These are phyloP conservation scores for Brachionus rotundiformis DNA, from an alignment of 1,140 invertebrate genomes.

Conservation along the genomic window DNA sequence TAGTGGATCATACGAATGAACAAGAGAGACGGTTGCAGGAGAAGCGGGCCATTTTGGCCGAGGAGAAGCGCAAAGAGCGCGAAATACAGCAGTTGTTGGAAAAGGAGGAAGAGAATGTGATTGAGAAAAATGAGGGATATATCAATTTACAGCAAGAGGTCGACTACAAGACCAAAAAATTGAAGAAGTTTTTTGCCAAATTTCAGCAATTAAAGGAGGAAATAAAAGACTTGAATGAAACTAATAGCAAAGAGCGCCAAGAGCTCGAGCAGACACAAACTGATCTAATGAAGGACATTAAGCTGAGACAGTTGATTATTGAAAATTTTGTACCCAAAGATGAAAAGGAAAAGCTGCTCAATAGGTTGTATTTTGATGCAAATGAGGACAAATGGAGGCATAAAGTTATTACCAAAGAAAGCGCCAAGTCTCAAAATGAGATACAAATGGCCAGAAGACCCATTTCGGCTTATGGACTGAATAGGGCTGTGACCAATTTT, in stretches of 20 bases:
- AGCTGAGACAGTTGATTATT: slow-evolving; percentile 82
- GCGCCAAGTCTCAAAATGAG: not conserved
- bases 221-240: slow-evolving; percentile 78
- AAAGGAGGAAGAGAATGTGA: slow-evolving; percentile 68
- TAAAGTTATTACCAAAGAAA: slow-evolving; percentile 61
- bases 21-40: slow-evolving; percentile 64
- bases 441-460: slow-evolving; percentile 67
- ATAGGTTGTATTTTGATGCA: slow-evolving; percentile 79
- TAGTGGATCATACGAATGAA: slow-evolving; percentile 67
- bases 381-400: slow-evolving; percentile 77
- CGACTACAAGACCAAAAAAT: slow-evolving; percentile 84
- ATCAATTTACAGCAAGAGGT: slow-evolving; percentile 85
- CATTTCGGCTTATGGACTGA: slow-evolving; percentile 69
- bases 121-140: slow-evolving; percentile 70
- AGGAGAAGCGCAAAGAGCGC: slow-evolving; percentile 61
- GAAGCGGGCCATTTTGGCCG: slow-evolving; percentile 60
- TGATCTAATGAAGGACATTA: slow-evolving; percentile 71
- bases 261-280: slow-evolving; percentile 79
- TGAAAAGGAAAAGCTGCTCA: slow-evolving; percentile 78
- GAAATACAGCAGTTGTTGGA: slow-evolving; percentile 67
- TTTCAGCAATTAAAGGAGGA: slow-evolving; percentile 71
- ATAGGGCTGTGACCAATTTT: slow-evolving; percentile 75
- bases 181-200: slow-evolving; percentile 70
- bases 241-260: slow-evolving; percentile 76
- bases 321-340: slow-evolving; percentile 94